Conservation (phyloP, 2,888 invertebrate genomes). For the Helobdella robusta region DNA sequence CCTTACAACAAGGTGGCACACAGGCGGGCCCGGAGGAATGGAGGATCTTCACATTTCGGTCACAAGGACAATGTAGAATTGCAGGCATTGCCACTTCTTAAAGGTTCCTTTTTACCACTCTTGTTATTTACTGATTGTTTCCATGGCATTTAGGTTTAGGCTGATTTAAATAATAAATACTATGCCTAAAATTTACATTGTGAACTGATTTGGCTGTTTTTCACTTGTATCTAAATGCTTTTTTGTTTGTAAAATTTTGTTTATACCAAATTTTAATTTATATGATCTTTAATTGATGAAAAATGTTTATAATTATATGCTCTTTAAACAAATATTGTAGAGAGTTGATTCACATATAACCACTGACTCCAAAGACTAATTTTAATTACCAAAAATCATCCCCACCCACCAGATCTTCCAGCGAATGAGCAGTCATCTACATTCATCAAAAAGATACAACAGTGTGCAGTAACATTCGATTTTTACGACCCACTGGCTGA, state of each 20-base stretch:
- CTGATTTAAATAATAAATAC: too few species aligned
- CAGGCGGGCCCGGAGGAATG: slow-evolving; percentile 96
- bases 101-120: slow-evolving; percentile 61
- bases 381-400: too few species aligned
- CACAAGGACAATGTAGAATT: slow-evolving; percentile 95
- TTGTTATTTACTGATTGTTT: slow-evolving; percentile 23
- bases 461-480: slow-evolving; percentile 97
- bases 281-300: not conserved
- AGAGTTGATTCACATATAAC: too few species aligned
- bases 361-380: too few species aligned
- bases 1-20: slow-evolving; percentile 65
- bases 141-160: too few species aligned
- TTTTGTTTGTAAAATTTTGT: too few species aligned
- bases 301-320: too few species aligned
- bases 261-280: too few species aligned
- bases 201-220: too few species aligned
- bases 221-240: too few species aligned
- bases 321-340: too few species aligned
- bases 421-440: slow-evolving; percentile 86
- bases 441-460: slow-evolving; percentile 89
- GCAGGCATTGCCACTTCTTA: slow-evolving; percentile 85
- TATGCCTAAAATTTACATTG: too few species aligned
- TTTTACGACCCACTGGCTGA: slow-evolving; percentile 93
- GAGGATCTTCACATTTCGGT: slow-evolving; percentile 95
- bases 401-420: slow-evolving; percentile 53